Evolutionary conservation across 2,113 vertebrate genomes (phyloP).

Genomic region (Xiphophorus hellerii): DNA sequence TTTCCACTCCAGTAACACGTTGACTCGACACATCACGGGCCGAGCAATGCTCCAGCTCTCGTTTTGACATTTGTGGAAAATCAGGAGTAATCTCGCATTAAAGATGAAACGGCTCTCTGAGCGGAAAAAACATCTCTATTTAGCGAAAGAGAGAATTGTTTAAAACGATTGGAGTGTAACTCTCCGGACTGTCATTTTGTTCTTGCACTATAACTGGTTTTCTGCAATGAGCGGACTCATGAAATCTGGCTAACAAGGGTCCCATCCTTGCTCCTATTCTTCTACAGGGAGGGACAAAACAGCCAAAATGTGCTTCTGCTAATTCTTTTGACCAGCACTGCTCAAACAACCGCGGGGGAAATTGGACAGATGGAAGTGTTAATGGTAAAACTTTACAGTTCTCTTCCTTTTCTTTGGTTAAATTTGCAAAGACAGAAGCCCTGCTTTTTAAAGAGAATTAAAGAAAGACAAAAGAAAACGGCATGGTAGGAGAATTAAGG

Average conservation of each 20-base stretch:
- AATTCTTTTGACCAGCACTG: constrained; percentile 21
- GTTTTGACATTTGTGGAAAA: constrained; percentile 31
- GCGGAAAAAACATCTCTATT: constrained; percentile 20
- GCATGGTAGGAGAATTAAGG: constrained; percentile 58
- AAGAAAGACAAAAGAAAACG: constrained; percentile 44
- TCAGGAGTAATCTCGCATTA: constrained; percentile 29
- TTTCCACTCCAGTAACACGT: constrained; percentile 36
- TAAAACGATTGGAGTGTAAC: background rate
- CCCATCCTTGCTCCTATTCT: constrained; percentile 36
- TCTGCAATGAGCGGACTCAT: constrained; percentile 25
- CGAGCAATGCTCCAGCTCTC: background rate
- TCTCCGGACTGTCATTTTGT: background rate
- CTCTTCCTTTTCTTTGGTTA: constrained; percentile 43
- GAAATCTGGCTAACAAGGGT: constrained; percentile 32
- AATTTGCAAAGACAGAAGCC: constrained; percentile 15
- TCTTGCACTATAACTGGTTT: constrained; percentile 10
- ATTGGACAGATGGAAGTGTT: constrained; percentile 55
- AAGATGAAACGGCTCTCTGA: constrained; percentile 46
- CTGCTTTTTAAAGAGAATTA: constrained; percentile 56
- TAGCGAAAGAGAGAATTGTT: constrained; percentile 3
- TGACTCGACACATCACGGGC: constrained; percentile 15
- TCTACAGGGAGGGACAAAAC: constrained; percentile 35
- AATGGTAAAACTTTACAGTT: constrained; percentile 45
- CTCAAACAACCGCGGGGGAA: constrained; percentile 44
- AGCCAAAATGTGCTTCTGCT: constrained; percentile 32